Base-by-base conservation (phyloP, 2,888 invertebrate genomes). In the Zygaena filipendulae region DNA sequence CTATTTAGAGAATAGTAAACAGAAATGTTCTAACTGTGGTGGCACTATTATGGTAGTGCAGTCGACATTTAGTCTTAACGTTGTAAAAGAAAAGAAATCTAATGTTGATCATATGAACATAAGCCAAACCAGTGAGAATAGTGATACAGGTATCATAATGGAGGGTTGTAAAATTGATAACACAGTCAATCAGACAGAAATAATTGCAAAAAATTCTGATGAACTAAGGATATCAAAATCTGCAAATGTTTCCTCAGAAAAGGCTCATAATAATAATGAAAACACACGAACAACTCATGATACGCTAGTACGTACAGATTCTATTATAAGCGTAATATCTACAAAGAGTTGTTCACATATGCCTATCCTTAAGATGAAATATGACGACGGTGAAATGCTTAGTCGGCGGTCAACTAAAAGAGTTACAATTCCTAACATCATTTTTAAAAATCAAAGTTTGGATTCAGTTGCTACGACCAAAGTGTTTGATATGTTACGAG, bases 21-120 rank as follows among this genome's bases (percentile, higher is more conserved):
- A 70, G 36, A 79, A 70, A 38, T 85, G 85, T 45, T 53, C 52
- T 2, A 52, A 63, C 22, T 85, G 85, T 40, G 77, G 79, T 3
- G 79, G 79, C 2, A 49, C 47, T 32, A 42, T 60, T 23, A 68
- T 63, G 59, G 48, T 72, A 30, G 64, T 64, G 2, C 63, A 67
- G 30, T 68, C 72, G 25, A 28, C 47, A 22, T 32, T 43, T 13
- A 55, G 45, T 33, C 33, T 58, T n/a, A n/a, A 16, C 16, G 5
- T 16, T 16, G 16, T 7, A 4, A 4, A 4, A 16, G 16, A 16
- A 6, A 7, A 16, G 7, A 16, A 16, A 16, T 6, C 7, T 7
- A 16, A 16, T 16, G 7, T 16, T 16, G 16, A 16, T 6, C 16
- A 16, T 7, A 16, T 4, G 4, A 7, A 16, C 16, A 16, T 4